Evolutionary conservation across 1,140 invertebrate species (phyloP).

Genomic region (Drosophila teissieri): DNA sequence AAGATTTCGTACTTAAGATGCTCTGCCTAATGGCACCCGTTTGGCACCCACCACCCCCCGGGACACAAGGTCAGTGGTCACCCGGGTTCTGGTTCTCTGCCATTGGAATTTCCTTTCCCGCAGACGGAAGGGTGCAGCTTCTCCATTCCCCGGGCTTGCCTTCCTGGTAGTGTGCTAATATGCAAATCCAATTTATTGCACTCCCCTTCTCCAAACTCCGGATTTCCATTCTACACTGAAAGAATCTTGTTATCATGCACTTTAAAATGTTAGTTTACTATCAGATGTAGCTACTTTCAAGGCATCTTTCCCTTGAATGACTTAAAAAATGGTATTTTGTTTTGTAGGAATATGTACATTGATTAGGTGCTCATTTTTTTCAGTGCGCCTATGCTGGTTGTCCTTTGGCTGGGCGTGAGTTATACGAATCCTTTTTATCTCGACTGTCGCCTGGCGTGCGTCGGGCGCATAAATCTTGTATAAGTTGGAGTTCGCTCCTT

Average conservation of each 20-base stretch:
- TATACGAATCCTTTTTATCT: constrained; percentile 79
- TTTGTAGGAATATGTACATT: background rate
- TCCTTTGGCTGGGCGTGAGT: constrained; percentile 53
- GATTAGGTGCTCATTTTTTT: background rate
- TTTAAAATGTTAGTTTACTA: background rate
- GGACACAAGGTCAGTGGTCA: constrained; percentile 45
- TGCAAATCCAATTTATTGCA: constrained; percentile 84
- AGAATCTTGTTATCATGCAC: background rate
- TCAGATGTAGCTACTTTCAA: background rate
- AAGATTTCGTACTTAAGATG: constrained; percentile 73
- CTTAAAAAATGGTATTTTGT: too few relatives aligned
- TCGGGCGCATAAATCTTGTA: constrained; percentile 79
- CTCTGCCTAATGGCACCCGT: constrained; percentile 65
- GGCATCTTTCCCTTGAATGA: background rate
- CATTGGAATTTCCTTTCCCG: constrained; percentile 35
- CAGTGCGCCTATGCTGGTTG: constrained; percentile 1
- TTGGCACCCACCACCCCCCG: constrained; percentile 5
- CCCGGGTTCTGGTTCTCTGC: constrained; percentile 3
- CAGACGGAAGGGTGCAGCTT: constrained; percentile 36
- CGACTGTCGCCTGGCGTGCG: constrained; percentile 66
- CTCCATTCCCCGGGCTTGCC: background rate
- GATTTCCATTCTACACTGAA: background rate
- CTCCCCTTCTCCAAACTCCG: constrained; percentile 16
- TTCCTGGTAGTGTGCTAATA: constrained; percentile 73
- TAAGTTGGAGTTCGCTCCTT: constrained; percentile 76